phyloP scores from a whole-genome alignment of 2,113 vertebrate species.

The Paratilapia polleni region DNA sequence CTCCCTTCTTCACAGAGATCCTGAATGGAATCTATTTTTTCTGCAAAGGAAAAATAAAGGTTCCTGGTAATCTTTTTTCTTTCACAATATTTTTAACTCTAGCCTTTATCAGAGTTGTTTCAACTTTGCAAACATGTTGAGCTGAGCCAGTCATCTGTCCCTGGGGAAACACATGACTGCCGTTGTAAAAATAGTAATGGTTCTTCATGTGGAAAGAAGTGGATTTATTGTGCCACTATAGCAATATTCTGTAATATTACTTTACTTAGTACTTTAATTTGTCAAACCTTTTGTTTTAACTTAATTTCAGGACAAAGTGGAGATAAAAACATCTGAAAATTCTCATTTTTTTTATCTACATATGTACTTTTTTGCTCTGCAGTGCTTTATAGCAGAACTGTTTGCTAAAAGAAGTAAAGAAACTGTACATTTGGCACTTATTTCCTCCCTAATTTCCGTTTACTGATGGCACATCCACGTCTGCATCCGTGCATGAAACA shows the following conservation, averaged over 20 bases:
- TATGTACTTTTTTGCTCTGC: neutral
- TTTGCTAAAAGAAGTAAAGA: neutral
- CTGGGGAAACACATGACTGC: neutral
- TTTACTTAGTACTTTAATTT: neutral
- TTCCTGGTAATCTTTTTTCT: neutral
- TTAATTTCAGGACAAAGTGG: neutral
- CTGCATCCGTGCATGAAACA: neutral
- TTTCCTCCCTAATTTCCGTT: neutral
- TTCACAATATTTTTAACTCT: neutral
- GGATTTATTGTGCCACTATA: neutral
- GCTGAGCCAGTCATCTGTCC: neutral
- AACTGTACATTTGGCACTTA: neutral
- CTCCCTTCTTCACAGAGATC: neutral
- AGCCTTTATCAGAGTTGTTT: neutral
- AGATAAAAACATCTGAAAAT: neutral
- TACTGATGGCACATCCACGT: neutral
- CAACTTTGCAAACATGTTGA: neutral
- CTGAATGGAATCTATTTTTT: constrained; percentile 6
- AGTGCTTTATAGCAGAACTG: neutral
- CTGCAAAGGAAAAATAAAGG: neutral
- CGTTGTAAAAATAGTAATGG: neutral
- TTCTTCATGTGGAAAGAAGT: neutral
- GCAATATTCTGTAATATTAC: neutral
- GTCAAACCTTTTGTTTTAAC: neutral
- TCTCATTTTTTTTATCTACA: neutral